Conservation (phyloP, 2,888 invertebrate genomes). For the Mellilla xanthometata region DNA sequence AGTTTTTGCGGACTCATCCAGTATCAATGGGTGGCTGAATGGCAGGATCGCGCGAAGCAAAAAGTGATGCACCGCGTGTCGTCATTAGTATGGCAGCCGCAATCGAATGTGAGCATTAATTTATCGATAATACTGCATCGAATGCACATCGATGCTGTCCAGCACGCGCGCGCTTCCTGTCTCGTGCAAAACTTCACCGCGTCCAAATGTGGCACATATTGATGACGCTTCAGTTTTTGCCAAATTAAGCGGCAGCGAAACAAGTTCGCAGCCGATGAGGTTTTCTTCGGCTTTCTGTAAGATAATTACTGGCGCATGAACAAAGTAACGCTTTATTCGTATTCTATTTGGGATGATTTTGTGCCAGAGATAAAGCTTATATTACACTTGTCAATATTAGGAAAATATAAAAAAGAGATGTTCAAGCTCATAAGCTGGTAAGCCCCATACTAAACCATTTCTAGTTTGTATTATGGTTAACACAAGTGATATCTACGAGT, state of each 20-base stretch:
- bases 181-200: constrained; percentile 35
- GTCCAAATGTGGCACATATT: constrained; percentile 26
- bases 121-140: constrained; percentile 76
- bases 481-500: too few species aligned
- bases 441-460: too few species aligned
- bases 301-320: constrained; percentile 21
- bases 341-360: not conserved
- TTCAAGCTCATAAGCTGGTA: too few species aligned
- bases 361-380: not conserved
- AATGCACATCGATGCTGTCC: constrained; percentile 50
- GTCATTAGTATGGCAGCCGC: constrained; percentile 75
- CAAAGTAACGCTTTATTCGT: constrained; percentile 14
- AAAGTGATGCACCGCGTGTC: constrained; percentile 74
- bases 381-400: too few species aligned
- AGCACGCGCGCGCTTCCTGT: constrained; percentile 72
- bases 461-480: too few species aligned
- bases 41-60: constrained; percentile 50
- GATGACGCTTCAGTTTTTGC: constrained; percentile 32
- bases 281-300: constrained; percentile 26
- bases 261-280: constrained; percentile 29
- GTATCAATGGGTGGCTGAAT: constrained; percentile 79
- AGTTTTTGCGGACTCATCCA: constrained; percentile 54
- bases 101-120: constrained; percentile 75
- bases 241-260: constrained; percentile 32
- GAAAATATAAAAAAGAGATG: too few species aligned